phyloP scores from a whole-genome alignment of 1,140 invertebrate species.

The Pteromalus puparum region DNA sequence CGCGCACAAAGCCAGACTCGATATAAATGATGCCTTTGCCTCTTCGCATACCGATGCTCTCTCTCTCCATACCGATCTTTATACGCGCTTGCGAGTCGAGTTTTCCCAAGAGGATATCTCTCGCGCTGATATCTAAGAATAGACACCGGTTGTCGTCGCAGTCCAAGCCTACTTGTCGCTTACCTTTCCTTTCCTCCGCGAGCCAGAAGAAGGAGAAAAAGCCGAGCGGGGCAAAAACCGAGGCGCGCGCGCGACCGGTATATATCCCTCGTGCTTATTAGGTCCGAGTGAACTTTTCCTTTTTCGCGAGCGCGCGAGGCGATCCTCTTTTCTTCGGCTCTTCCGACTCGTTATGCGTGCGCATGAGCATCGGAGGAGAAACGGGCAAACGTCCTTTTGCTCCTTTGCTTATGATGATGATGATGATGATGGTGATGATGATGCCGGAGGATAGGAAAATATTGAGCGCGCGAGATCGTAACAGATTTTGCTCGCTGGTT shows the following conservation, averaged over 20 bases:
- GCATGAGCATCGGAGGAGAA: neutral
- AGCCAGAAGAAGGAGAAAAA: conserved; percentile 15
- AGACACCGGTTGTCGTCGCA: conserved; percentile 39
- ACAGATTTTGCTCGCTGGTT: neutral
- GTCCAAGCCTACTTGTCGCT: conserved; percentile 32
- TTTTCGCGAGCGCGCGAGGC: conserved; percentile 1
- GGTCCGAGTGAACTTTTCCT: conserved; percentile 37
- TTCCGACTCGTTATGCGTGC: neutral
- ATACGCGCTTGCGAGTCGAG: neutral
- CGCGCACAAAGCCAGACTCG: neutral
- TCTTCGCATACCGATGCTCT: neutral
- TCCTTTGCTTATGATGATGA: neutral
- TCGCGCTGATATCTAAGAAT: conserved; percentile 36
- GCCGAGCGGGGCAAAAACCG: conserved; percentile 33
- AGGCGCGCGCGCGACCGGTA: neutral
- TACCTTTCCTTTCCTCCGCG: neutral
- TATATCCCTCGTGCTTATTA: conserved; percentile 31
- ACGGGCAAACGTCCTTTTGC: neutral
- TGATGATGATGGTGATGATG: too few relatives aligned
- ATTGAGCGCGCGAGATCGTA: neutral
- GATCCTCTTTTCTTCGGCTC: neutral
- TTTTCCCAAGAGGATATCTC: conserved; percentile 12
- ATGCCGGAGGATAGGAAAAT: neutral
- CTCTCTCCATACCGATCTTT: neutral
- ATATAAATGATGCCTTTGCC: neutral